phyloP scores from a whole-genome alignment of 1,140 invertebrate genomes.

The Choristoneura fumiferana region DNA sequence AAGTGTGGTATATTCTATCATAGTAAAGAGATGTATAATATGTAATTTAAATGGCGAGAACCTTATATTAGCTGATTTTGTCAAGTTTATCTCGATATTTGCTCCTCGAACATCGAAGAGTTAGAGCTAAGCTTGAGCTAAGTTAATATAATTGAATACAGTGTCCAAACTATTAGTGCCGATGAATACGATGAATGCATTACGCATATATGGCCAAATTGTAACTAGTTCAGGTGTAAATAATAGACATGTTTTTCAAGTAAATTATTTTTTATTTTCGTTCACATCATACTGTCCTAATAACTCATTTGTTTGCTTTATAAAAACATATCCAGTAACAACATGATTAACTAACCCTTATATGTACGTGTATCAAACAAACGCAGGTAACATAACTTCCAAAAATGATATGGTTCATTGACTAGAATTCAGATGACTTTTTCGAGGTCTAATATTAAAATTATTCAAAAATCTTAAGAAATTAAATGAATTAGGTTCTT shows the following conservation, averaged over 20 bases:
- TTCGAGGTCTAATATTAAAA: slow-evolving; percentile 20
- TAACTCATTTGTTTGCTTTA: slow-evolving; percentile 70
- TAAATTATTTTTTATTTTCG: slow-evolving; percentile 74
- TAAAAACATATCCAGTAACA: slow-evolving; percentile 76
- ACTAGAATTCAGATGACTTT: slow-evolving; percentile 35
- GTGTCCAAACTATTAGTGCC: no score
- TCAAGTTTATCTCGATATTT: no score
- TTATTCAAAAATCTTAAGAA: slow-evolving; percentile 19
- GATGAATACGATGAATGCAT: no score
- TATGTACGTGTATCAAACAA: slow-evolving; percentile 44
- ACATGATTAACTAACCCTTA: slow-evolving; percentile 72
- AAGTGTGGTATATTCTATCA: no score
- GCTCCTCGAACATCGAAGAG: no score
- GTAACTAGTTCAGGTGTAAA: slow-evolving; percentile 12
- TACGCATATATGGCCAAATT: no score
- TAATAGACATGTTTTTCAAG: slow-evolving; percentile 46
- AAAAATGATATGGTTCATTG: slow-evolving; percentile 76
- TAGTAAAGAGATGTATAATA: no score
- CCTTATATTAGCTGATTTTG: no score
- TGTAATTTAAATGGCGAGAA: no score
- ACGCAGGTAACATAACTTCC: slow-evolving; percentile 55
- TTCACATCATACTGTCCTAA: slow-evolving; percentile 75
- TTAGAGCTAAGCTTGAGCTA: no score
- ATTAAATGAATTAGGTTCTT: background rate
- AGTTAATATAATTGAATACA: no score